phyloP scores from a whole-genome alignment of 2,797 vertebrate genomes.

The Gadopsis marmoratus region DNA sequence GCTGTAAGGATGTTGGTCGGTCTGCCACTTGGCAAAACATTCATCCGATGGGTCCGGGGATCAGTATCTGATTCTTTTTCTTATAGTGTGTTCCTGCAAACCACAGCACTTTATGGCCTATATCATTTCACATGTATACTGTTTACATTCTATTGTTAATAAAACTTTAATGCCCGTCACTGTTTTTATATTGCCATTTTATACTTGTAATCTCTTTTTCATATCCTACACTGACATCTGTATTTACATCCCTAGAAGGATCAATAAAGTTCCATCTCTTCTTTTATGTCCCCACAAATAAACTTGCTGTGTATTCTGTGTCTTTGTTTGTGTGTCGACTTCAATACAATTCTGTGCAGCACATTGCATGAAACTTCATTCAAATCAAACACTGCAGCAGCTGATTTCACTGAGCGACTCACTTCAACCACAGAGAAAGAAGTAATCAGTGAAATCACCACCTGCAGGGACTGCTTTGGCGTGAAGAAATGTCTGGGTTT shows the following conservation, averaged over 20 bases:
- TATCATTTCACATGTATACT: not conserved
- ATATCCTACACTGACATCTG: not conserved
- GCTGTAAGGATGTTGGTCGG: no score
- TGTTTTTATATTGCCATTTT: not conserved
- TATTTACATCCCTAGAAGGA: not conserved
- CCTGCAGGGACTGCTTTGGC: slow-evolving; percentile 17
- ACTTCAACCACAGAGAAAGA: slow-evolving; percentile 9
- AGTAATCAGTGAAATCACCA: slow-evolving; percentile 28
- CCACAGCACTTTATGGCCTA: not conserved
- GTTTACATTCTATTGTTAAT: slow-evolving; percentile 8
- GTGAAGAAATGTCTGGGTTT: not conserved
- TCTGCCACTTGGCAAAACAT: not conserved
- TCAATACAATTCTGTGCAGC: not conserved
- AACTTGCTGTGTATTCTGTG: not conserved
- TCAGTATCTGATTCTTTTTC: not conserved
- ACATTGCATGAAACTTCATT: slow-evolving; percentile 7
- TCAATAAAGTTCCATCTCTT: slow-evolving; percentile 1
- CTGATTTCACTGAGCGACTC: slow-evolving; percentile 21
- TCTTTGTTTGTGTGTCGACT: not conserved
- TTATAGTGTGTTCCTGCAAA: not conserved
- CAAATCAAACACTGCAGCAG: slow-evolving; percentile 11
- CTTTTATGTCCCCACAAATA: not conserved
- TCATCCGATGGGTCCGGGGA: not conserved
- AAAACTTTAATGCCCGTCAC: not conserved
- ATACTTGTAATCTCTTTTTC: not conserved